Conservation (phyloP, 2,113 vertebrate species). For the Heliornis fulica region DNA sequence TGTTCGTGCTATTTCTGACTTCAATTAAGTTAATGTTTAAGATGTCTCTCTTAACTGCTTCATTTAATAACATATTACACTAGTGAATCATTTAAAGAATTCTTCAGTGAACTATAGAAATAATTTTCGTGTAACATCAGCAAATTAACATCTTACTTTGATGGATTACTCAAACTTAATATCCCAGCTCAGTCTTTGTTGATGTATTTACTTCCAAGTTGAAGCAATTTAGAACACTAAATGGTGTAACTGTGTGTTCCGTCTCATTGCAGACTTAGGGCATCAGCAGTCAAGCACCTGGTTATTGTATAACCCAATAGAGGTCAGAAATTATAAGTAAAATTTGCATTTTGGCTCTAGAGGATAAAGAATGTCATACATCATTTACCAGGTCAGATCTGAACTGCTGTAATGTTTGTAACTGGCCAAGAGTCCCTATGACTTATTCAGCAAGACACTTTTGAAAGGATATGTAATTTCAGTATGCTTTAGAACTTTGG, state of each 20-base stretch:
- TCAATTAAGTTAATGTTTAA: slow-evolving; percentile 16
- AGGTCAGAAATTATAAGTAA: neutral
- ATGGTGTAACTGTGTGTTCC: neutral
- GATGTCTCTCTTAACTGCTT: neutral
- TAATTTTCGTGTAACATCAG: slow-evolving; percentile 40
- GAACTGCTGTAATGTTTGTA: neutral
- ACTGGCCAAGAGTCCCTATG: neutral
- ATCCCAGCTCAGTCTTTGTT: neutral
- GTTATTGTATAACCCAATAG: neutral
- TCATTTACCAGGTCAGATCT: neutral
- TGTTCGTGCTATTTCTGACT: neutral
- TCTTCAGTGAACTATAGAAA: slow-evolving; percentile 19
- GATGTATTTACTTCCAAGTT: slow-evolving; percentile 24
- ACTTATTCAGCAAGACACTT: neutral
- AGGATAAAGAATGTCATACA: neutral
- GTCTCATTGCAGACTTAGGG: neutral
- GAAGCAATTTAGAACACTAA: slow-evolving; percentile 9
- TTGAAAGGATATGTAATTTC: neutral
- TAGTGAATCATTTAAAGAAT: neutral
- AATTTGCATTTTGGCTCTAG: neutral
- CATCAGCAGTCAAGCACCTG: neutral
- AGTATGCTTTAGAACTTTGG: neutral
- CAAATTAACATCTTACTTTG: neutral
- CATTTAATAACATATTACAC: slow-evolving; percentile 24
- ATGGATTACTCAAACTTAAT: slow-evolving; percentile 23